Conservation (phyloP, 2,113 vertebrate genomes). For the Erpornis zantholeuca region DNA sequence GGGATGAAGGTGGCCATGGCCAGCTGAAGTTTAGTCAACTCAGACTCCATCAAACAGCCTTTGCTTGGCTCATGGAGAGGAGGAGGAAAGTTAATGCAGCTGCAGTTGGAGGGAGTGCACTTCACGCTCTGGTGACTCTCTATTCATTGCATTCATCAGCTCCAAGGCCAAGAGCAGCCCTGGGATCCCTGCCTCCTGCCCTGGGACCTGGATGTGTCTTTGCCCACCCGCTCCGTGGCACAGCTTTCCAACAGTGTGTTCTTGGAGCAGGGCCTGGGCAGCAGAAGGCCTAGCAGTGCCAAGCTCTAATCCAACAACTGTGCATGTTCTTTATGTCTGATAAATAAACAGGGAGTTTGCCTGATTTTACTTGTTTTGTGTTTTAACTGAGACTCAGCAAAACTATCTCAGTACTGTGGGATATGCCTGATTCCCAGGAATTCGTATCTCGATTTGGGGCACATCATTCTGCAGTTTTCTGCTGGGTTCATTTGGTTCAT, state of each 20-base stretch:
- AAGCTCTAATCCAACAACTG: conserved; percentile 16
- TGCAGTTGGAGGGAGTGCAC: neutral
- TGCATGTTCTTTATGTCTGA: neutral
- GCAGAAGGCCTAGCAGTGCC: neutral
- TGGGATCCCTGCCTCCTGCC: conserved; percentile 3
- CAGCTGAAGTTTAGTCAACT: neutral
- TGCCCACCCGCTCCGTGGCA: neutral
- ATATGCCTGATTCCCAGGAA: neutral
- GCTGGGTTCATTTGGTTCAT: neutral
- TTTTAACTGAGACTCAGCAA: neutral
- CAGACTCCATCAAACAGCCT: neutral
- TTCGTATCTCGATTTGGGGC: neutral
- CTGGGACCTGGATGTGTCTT: neutral
- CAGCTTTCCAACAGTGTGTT: neutral
- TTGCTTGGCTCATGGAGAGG: neutral
- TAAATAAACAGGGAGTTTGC: conserved; percentile 13
- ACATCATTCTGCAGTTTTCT: neutral
- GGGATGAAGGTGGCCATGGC: neutral
- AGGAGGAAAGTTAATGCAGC: neutral
- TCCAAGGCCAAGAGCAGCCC: neutral
- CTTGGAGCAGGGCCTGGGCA: neutral
- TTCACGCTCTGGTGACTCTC: neutral
- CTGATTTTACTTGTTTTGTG: neutral
- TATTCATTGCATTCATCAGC: neutral
- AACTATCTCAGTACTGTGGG: neutral